phyloP scores from a whole-genome alignment of 2,113 vertebrate species.

The Dipodomys stephensi region DNA sequence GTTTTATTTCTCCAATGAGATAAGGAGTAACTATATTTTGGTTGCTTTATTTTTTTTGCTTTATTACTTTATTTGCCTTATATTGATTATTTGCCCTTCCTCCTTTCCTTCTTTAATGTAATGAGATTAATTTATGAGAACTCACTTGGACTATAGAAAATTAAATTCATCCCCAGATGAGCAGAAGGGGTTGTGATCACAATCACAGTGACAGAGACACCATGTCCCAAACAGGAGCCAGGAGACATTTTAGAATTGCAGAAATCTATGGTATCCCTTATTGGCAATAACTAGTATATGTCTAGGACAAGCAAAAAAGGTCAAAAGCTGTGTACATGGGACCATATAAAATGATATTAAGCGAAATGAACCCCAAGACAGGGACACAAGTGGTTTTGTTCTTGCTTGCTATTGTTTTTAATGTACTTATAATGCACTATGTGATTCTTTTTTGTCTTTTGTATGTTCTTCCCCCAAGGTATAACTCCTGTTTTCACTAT shows the following conservation, averaged over 20 bases:
- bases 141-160: neutral
- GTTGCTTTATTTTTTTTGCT: no score
- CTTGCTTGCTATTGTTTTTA: no score
- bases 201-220: neutral
- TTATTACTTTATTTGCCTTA: neutral
- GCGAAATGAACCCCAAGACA: no score
- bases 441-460: no score
- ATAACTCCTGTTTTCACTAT: no score
- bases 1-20: neutral
- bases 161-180: neutral
- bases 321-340: no score
- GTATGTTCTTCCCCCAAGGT: no score
- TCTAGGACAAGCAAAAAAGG: no score
- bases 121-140: neutral
- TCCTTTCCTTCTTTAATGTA: neutral
- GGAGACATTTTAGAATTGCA: neutral
- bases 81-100: neutral
- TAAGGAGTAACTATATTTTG: neutral
- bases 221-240: neutral
- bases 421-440: no score
- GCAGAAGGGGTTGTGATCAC: neutral
- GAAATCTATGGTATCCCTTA: neutral
- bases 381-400: no score
- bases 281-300: no score
- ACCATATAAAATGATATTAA: no score